A percentile compares a stretch with the other conserved stretches of the same genome.
These are phyloP conservation scores for Saguinus imperator DNA, from an alignment of 2,113 vertebrate genomes.

Conservation along the genomic window DNA sequence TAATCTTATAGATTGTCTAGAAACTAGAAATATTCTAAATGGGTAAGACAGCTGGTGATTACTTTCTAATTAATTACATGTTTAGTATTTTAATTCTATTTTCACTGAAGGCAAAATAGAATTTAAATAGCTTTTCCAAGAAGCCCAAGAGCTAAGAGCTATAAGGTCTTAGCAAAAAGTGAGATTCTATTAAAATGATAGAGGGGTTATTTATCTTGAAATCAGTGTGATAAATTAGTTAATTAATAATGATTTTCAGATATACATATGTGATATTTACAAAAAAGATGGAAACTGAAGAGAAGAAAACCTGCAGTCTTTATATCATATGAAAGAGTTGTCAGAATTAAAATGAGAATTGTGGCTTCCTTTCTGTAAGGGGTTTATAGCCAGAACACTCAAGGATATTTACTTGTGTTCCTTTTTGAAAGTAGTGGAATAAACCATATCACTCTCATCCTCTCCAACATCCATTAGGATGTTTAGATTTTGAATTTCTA, in stretches of 20 bases:
- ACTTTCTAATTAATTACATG: background rate
- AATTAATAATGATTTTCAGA: background rate
- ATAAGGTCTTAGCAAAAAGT: background rate
- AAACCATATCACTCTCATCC: background rate
- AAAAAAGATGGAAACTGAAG: background rate
- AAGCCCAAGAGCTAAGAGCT: background rate
- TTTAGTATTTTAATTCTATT: constrained; percentile 29
- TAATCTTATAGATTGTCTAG: constrained; percentile 28
- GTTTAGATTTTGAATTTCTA: background rate
- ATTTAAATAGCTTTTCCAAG: constrained; percentile 4
- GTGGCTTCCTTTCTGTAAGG: background rate
- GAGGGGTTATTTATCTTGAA: background rate
- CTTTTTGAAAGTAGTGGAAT: background rate
- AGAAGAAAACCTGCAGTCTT: background rate
- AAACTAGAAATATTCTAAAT: background rate
- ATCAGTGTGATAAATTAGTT: background rate
- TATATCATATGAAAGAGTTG: background rate
- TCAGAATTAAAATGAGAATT: background rate
- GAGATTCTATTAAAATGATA: constrained; percentile 22
- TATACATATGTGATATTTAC: background rate
- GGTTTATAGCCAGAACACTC: background rate
- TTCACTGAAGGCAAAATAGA: constrained; percentile 7
- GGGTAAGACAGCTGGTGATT: background rate
- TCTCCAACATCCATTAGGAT: background rate
- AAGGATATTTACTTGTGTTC: background rate